Evolutionary conservation across 2,888 invertebrate species (phyloP).

Genomic region (Hermaeophaga mercurialis): DNA sequence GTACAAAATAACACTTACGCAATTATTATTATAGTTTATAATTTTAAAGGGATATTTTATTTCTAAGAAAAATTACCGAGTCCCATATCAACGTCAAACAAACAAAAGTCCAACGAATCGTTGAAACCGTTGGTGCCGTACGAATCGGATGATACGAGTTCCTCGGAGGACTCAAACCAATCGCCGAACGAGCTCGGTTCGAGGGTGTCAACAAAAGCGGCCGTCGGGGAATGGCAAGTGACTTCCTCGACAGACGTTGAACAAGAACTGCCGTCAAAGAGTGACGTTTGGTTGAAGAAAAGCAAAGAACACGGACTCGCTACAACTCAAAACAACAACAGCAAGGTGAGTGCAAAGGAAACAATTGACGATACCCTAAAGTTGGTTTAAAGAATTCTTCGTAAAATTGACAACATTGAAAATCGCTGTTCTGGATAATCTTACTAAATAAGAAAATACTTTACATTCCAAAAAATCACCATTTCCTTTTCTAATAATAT

Average conservation of each 20-base stretch:
- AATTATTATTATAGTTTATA: not conserved
- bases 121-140: conserved; percentile 56
- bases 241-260: conserved; percentile 46
- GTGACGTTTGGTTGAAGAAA: conserved; percentile 36
- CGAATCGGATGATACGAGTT: conserved; percentile 55
- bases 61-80: conserved; percentile 7
- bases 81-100: conserved; percentile 25
- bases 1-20: too few species aligned
- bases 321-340: conserved; percentile 23
- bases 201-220: conserved; percentile 46
- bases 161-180: conserved; percentile 51
- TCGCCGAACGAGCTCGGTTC: conserved; percentile 36
- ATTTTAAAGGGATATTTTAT: not conserved
- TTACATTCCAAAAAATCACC: too few species aligned
- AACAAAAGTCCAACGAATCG: conserved; percentile 16
- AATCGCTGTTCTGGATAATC: too few species aligned
- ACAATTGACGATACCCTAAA: too few species aligned
- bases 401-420: too few species aligned
- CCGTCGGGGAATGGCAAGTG: conserved; percentile 52
- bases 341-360: conserved; percentile 1
- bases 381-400: too few species aligned
- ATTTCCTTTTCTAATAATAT: too few species aligned
- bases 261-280: conserved; percentile 17
- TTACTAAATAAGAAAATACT: too few species aligned
- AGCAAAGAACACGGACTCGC: conserved; percentile 19